Evolutionary conservation across 2,888 invertebrate species (phyloP).

Genomic region (Nemapogon koenigi): DNA sequence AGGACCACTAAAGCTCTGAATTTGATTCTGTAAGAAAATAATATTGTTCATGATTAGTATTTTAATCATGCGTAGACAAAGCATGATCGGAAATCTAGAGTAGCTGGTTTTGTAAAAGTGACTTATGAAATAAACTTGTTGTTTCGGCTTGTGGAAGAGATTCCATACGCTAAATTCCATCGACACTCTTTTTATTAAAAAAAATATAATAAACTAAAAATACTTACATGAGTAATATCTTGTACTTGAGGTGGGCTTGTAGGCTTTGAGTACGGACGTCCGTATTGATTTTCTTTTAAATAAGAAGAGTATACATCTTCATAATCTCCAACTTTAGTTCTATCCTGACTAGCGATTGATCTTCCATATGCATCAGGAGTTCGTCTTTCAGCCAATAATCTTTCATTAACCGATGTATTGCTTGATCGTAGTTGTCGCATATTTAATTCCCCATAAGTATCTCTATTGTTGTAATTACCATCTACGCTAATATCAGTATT

Average conservation of each 20-base stretch:
- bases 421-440: constrained; percentile 29
- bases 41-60: too few species aligned
- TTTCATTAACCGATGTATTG: constrained; percentile 33
- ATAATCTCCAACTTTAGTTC: constrained; percentile 68
- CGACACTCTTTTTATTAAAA: too few species aligned
- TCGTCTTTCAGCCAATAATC: constrained; percentile 68
- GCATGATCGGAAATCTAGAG: too few species aligned
- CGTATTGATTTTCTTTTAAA: constrained; percentile 37
- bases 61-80: too few species aligned
- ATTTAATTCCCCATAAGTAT: constrained; percentile 43
- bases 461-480: constrained; percentile 32
- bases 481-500: constrained; percentile 21
- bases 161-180: too few species aligned
- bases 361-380: constrained; percentile 86
- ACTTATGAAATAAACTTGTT: too few species aligned
- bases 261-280: constrained; percentile 66
- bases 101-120: too few species aligned
- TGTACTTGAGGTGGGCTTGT: constrained; percentile 55
- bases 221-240: constrained; percentile 32
- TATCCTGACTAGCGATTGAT: constrained; percentile 51
- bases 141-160: too few species aligned
- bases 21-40: constrained; percentile 49
- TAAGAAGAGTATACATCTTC: constrained; percentile 73
- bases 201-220: not conserved
- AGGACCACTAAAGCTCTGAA: constrained; percentile 50